Conservation (phyloP, 2,888 invertebrate species). For the Agrilus cyanescens region DNA sequence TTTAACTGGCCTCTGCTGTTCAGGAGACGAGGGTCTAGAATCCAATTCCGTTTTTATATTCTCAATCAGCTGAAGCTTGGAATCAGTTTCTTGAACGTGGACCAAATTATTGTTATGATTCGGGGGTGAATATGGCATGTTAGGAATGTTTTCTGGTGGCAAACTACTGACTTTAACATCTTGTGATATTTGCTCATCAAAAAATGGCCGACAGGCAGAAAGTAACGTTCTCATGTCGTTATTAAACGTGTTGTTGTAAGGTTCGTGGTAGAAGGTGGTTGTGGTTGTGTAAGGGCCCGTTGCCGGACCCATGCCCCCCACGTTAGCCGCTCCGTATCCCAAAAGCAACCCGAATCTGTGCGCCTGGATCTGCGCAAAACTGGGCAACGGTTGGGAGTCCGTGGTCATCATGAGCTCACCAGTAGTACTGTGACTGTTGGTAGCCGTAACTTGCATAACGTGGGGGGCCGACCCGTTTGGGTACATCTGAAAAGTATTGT, state of each 20-base stretch:
- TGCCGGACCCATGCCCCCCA: constrained; percentile 58
- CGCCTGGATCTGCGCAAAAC: constrained; percentile 53
- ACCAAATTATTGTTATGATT: constrained; percentile 14
- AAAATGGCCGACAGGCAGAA: constrained; percentile 28
- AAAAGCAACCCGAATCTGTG: constrained; percentile 37
- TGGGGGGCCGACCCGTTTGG: constrained; percentile 80
- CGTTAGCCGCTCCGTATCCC: constrained; percentile 47
- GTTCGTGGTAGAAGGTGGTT: constrained; percentile 15
- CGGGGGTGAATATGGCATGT: constrained; percentile 14
- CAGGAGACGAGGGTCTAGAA: constrained; percentile 24
- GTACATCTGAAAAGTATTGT: constrained; percentile 47
- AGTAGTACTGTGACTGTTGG: constrained; percentile 68
- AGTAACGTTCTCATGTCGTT: constrained; percentile 35
- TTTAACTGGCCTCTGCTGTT: constrained; percentile 29
- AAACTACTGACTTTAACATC: constrained; percentile 16
- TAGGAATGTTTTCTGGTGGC: constrained; percentile 10
- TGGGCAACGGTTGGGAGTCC: constrained; percentile 44
- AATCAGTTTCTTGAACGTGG: constrained; percentile 16
- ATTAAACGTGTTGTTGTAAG: constrained; percentile 19
- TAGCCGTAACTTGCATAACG: constrained; percentile 63
- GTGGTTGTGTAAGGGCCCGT: constrained; percentile 30
- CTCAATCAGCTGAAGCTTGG: constrained; percentile 34
- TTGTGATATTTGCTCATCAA: constrained; percentile 1
- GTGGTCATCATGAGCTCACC: constrained; percentile 45
- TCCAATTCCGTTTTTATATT: constrained; percentile 20